Percentiles rank a stretch among this genome's conserved stretches.
phyloP scores from a whole-genome alignment of 2,888 invertebrate genomes.

The Lypha dubia region DNA sequence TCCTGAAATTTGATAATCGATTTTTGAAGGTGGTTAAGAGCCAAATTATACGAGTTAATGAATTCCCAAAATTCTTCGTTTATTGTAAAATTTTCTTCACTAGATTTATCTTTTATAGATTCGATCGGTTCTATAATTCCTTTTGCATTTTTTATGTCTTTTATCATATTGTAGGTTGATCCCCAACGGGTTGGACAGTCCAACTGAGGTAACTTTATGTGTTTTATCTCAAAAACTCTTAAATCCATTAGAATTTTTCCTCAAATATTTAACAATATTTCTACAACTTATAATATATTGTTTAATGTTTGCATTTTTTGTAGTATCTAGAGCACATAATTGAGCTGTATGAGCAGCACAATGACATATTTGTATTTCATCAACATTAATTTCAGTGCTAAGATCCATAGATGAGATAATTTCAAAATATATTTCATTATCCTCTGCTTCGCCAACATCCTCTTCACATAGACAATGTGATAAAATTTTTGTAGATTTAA shows the following conservation, averaged over 20 bases:
- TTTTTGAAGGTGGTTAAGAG: conserved; percentile 24
- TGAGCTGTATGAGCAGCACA: too few relatives aligned
- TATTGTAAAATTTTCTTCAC: conserved; percentile 30
- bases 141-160: conserved; percentile 28
- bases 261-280: conserved; percentile 47
- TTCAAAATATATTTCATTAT: too few relatives aligned
- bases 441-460: conserved; percentile 10
- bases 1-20: conserved; percentile 41
- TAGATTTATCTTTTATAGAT: conserved; percentile 16
- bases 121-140: conserved; percentile 21
- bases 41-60: conserved; percentile 7
- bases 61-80: conserved; percentile 42
- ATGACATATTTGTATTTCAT: too few relatives aligned
- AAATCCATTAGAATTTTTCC: conserved; percentile 43
- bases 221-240: conserved; percentile 22
- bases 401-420: too few relatives aligned
- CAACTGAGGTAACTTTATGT: conserved; percentile 31
- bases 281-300: conserved; percentile 26
- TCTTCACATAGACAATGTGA: conserved; percentile 31
- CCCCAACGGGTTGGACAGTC: conserved; percentile 53
- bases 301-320: conserved; percentile 16
- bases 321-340: too few relatives aligned
- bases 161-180: conserved; percentile 44
- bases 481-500: conserved; percentile 54
- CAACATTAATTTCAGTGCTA: too few relatives aligned